phyloP scores from a whole-genome alignment of 2,888 invertebrate genomes.

The Ophion costatus region DNA sequence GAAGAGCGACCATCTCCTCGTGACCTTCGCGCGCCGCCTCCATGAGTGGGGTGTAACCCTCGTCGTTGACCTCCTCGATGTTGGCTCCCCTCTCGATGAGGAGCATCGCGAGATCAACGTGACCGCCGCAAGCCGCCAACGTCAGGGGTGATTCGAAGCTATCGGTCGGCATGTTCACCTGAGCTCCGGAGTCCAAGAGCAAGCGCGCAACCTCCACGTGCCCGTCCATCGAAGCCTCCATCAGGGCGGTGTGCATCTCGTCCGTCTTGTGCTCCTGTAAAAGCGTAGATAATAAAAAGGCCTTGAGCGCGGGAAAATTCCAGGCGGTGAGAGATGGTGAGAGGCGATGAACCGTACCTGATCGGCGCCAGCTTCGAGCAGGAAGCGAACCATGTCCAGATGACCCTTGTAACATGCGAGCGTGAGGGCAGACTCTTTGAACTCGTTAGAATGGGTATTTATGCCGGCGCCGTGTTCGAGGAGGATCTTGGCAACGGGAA shows the following conservation, averaged over 20 bases:
- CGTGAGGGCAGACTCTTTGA: slow-evolving; percentile 98
- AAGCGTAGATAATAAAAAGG: background rate
- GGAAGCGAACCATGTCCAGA: slow-evolving; percentile 97
- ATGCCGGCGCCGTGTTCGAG: slow-evolving; percentile 98
- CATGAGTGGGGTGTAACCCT: slow-evolving; percentile 99
- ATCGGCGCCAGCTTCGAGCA: slow-evolving; percentile 97
- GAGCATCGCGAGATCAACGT: slow-evolving; percentile 97
- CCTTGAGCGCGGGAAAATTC: background rate
- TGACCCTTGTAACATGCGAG: slow-evolving; percentile 98
- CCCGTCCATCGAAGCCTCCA: slow-evolving; percentile 99
- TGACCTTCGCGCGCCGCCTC: slow-evolving; percentile 99
- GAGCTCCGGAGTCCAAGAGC: slow-evolving; percentile 97
- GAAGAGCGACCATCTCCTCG: slow-evolving; percentile 98
- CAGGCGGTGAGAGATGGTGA: background rate
- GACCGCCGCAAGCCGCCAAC: slow-evolving; percentile 99
- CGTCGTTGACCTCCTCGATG: slow-evolving; percentile 99
- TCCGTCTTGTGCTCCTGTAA: slow-evolving; percentile 98
- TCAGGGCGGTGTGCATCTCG: slow-evolving; percentile 99
- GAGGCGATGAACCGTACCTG: slow-evolving; percentile 80
- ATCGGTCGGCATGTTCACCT: slow-evolving; percentile 99
- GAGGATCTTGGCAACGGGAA: slow-evolving; percentile 95
- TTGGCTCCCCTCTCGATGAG: slow-evolving; percentile 98
- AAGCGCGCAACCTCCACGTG: slow-evolving; percentile 98
- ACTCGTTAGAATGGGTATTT: slow-evolving; percentile 99
- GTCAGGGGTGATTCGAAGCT: slow-evolving; percentile 99